Base-by-base conservation (phyloP, 2,888 invertebrate genomes). In the Hyposoter dolosus region DNA sequence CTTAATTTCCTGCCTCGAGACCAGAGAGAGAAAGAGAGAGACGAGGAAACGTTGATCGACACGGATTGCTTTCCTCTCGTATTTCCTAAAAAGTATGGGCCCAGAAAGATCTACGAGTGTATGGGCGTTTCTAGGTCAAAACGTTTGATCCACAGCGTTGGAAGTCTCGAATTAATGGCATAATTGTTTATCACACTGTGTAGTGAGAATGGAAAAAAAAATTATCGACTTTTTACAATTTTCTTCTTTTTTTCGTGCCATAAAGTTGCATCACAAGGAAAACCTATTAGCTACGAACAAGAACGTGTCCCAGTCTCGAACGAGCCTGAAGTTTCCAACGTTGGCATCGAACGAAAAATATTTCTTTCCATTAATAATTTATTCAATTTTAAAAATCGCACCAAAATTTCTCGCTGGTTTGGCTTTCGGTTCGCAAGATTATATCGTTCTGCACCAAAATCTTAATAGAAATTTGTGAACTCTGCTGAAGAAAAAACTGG, bases 1-100 rank as follows among this genome's bases (percentile, higher is more conserved):
- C 53, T 47, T 17, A 28, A 68, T 82, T 66, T 68, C 19, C 74
- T 56, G 56, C 6, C 45, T 63, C 63, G 17, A 23, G 66, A 47
- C 75, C 12, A 75, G n/a, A 12, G 10, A 19, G n/a, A 72, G 10
- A 28, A 28, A 28, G 28, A 19, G n/a, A 72, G 10, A 28, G 3
- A 28, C 1, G n/a, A 32, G 23, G 80, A 53, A 28, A 32, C n/a
- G 35, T 60, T 50, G 35, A 43, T 19, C n/a, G 65, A 71, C 60
- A 50, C 43, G 50, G 50, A n/a, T 63, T 77, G 43, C 65, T 77
- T 72, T 88, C 85, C 78, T 85, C 84, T 85, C 32, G 17, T 19
- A 56, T 74, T 68, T 85, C 87, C 83, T 81, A 88, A 88, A 88
- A 79, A 83, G 85, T 75, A 84, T 79, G 78, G 76, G 76, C 75